A percentile compares a stretch with the other conserved stretches of the same genome.
These are phyloP conservation scores for Eupithecia abbreviata DNA, from an alignment of 2,888 invertebrate genomes.

Conservation along the genomic window DNA sequence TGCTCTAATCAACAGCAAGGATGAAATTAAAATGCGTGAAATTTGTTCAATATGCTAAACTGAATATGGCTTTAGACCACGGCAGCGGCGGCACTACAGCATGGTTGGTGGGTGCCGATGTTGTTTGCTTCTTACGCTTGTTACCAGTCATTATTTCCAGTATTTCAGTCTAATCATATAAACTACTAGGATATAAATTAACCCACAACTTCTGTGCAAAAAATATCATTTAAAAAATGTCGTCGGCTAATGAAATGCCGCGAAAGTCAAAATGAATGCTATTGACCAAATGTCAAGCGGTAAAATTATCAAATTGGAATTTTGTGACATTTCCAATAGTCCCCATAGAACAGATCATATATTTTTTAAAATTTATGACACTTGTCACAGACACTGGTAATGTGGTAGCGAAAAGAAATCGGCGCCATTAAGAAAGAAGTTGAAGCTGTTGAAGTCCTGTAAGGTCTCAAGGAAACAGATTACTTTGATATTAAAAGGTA, in stretches of 20 bases:
- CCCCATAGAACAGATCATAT: no score
- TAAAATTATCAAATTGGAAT: no score
- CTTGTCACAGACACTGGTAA: no score
- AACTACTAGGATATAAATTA: not conserved
- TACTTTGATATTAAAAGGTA: no score
- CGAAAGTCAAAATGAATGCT: not conserved
- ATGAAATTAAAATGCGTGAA: not conserved
- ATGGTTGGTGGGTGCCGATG: no score
- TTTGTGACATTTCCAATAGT: no score
- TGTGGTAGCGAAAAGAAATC: no score
- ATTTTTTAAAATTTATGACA: no score
- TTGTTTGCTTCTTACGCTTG: not conserved
- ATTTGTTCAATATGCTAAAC: not conserved
- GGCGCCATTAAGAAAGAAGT: no score
- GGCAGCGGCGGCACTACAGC: not conserved
- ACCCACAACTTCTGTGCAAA: not conserved
- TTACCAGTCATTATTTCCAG: not conserved
- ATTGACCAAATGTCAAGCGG: no score
- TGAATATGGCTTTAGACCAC: not conserved
- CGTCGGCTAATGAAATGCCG: not conserved
- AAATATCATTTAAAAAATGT: not conserved
- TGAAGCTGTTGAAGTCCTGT: no score
- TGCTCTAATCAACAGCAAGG: not conserved
- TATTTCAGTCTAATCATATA: not conserved
- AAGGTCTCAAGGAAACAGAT: no score